Conservation (phyloP, 2,797 vertebrate genomes). For the Karalla daura region DNA sequence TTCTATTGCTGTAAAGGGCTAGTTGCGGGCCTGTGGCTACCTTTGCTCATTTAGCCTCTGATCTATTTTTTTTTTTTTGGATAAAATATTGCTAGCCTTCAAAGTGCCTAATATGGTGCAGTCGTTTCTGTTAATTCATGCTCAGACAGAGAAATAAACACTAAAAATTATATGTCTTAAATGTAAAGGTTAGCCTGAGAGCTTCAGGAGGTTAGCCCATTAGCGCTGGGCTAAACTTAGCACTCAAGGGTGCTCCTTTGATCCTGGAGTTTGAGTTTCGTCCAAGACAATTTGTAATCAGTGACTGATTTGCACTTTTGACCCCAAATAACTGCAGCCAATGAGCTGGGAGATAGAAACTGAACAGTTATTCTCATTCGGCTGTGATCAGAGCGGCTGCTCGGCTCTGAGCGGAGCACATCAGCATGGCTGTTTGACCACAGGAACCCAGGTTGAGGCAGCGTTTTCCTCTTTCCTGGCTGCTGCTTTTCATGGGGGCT, state of each 20-base stretch:
- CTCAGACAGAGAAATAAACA: background rate
- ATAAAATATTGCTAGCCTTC: background rate
- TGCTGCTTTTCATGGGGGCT: slow-evolving; percentile 62
- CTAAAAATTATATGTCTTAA: background rate
- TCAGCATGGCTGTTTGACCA: slow-evolving; percentile 1
- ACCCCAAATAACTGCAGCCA: background rate
- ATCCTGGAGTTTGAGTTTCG: background rate
- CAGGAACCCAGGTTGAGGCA: slow-evolving; percentile 38
- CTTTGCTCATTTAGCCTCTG: no score
- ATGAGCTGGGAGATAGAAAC: background rate
- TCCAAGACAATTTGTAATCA: background rate
- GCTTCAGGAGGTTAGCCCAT: no score
- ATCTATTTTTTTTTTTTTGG: no score
- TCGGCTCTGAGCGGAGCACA: background rate
- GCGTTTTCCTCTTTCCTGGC: slow-evolving; percentile 44
- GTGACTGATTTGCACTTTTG: background rate
- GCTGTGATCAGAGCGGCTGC: background rate
- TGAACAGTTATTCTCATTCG: background rate
- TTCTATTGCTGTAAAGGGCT: no score
- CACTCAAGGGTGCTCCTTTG: background rate
- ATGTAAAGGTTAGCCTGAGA: background rate
- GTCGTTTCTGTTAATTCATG: background rate
- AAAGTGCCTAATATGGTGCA: background rate
- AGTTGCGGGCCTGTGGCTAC: no score
- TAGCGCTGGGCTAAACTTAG: no score